Percentiles rank a stretch among this genome's conserved stretches.
Conservation (phyloP, 2,888 invertebrate genomes). For the Eupithecia inturbata region DNA sequence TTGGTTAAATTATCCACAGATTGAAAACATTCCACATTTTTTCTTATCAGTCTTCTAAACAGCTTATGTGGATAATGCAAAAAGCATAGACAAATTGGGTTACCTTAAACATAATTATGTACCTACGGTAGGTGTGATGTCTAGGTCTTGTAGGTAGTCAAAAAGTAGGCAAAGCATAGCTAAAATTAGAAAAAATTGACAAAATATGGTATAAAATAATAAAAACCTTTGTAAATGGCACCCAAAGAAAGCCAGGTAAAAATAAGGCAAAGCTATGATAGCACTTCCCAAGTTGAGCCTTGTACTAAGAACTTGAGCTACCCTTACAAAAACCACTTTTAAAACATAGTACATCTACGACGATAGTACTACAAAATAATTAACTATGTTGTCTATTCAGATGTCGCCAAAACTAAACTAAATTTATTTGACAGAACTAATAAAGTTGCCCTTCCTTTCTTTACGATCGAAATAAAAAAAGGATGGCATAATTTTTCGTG, state of each 20-base stretch:
- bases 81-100: background rate
- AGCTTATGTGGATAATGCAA: background rate
- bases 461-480: too few relatives aligned
- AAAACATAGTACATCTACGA: too few relatives aligned
- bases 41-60: background rate
- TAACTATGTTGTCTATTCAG: too few relatives aligned
- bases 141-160: background rate
- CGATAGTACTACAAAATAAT: too few relatives aligned
- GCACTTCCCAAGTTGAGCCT: background rate
- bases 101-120: background rate
- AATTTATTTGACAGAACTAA: too few relatives aligned
- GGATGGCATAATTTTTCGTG: too few relatives aligned
- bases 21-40: background rate
- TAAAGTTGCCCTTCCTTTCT: too few relatives aligned
- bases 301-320: background rate
- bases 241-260: background rate
- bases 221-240: background rate
- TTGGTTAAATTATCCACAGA: slow-evolving; percentile 22
- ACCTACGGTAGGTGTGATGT: too few relatives aligned
- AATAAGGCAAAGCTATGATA: background rate
- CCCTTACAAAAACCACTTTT: background rate
- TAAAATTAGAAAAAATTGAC: background rate
- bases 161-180: background rate
- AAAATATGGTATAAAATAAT: background rate
- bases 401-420: too few relatives aligned